Percentiles rank a stretch among this genome's conserved stretches.
These are phyloP conservation scores for Rachycentron canadum DNA, from an alignment of 2,797 vertebrate genomes.

Conservation along the genomic window DNA sequence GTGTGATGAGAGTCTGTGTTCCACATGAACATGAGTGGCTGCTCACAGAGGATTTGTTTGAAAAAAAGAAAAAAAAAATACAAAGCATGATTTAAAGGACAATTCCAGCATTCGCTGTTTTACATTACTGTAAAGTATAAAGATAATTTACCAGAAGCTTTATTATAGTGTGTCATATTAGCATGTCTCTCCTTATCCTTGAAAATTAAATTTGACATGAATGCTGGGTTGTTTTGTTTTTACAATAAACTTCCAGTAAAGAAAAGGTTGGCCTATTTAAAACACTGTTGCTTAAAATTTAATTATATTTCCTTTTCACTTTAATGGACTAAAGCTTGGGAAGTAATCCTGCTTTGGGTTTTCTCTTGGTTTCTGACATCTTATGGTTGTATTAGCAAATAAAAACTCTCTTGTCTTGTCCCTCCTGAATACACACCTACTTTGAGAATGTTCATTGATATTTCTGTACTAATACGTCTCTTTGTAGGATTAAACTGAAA, in stretches of 20 bases:
- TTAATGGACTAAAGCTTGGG: not conserved
- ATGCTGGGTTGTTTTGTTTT: not conserved
- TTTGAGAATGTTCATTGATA: not conserved
- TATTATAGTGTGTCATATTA: constrained; percentile 18
- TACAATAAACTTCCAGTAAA: not conserved
- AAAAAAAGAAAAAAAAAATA: constrained; percentile 20
- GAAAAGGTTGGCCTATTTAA: not conserved
- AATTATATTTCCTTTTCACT: constrained; percentile 18
- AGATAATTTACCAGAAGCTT: constrained; percentile 2
- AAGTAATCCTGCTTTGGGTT: constrained; percentile 5
- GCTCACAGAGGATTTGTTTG: constrained; percentile 36
- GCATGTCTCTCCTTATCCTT: constrained; percentile 9
- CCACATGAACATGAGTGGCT: constrained; percentile 46
- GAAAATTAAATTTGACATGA: constrained; percentile 13
- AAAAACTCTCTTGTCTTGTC: constrained; percentile 3
- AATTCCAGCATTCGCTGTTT: constrained; percentile 16
- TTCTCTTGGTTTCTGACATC: not conserved
- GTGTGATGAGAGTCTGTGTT: constrained; percentile 53
- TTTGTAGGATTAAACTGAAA: constrained; percentile 1
- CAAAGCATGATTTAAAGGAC: constrained; percentile 15
- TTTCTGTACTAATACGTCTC: constrained; percentile 7
- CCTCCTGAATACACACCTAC: not conserved
- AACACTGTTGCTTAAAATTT: constrained; percentile 5
- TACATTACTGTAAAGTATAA: constrained; percentile 9
- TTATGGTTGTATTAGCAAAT: constrained; percentile 9